Conservation (phyloP, 2,113 vertebrate genomes). For the Bos indicus region DNA sequence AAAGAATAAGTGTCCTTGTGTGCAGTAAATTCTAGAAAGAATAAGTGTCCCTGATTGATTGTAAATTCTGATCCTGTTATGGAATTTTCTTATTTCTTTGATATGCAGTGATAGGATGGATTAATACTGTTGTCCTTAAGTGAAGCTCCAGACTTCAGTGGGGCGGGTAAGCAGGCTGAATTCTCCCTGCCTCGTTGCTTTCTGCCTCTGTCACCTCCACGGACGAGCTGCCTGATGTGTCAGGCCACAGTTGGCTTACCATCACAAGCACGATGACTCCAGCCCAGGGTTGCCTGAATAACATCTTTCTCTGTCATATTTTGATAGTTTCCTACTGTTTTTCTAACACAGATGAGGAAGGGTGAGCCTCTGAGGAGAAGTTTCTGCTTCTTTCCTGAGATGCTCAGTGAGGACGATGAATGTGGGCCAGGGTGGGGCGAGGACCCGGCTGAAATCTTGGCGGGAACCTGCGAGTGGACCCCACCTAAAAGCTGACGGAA, state of each 20-base stretch:
- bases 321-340: conserved; percentile 54
- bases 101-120: not conserved
- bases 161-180: not conserved
- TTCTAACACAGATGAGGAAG: conserved; percentile 23
- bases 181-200: not conserved
- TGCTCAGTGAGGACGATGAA: not conserved
- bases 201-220: not conserved
- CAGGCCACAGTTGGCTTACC: conserved; percentile 43
- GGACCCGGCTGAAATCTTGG: conserved; percentile 49
- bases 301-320: conserved; percentile 15
- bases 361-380: conserved; percentile 62
- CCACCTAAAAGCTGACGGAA: conserved; percentile 64
- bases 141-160: not conserved
- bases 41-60: not conserved
- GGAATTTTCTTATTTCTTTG: not conserved
- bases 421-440: conserved; percentile 44
- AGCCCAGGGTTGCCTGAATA: not conserved
- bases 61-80: not conserved
- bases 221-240: accelerated
- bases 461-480: not conserved
- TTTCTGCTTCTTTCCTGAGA: conserved; percentile 48
- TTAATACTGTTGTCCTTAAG: not conserved
- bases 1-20: not conserved
- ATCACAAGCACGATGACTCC: not conserved
- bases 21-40: not conserved